These are phyloP conservation scores for Synchiropus splendidus DNA, from an alignment of 2,113 vertebrate genomes.

Conservation along the genomic window DNA sequence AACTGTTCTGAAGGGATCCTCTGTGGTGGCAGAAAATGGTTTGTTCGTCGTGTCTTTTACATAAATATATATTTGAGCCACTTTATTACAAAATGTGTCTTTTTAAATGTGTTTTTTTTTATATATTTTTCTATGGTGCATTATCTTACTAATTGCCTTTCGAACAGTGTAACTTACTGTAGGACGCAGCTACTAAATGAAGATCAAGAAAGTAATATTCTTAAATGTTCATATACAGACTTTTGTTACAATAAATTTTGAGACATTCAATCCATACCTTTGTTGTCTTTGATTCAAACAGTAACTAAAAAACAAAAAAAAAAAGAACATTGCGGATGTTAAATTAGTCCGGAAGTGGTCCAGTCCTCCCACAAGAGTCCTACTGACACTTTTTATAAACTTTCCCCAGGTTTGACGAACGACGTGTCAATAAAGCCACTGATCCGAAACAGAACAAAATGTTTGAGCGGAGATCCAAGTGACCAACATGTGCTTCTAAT, in stretches of 20 bases:
- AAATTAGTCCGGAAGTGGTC: slow-evolving; percentile 5
- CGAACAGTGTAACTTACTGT: slow-evolving; percentile 22
- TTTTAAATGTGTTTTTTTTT: slow-evolving; percentile 11
- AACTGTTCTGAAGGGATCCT: slow-evolving; percentile 27
- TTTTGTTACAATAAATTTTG: too few relatives aligned
- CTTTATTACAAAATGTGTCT: slow-evolving; percentile 53
- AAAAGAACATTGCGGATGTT: too few relatives aligned
- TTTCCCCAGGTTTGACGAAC: slow-evolving; percentile 27
- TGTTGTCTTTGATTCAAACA: too few relatives aligned
- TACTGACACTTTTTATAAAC: slow-evolving; percentile 7
- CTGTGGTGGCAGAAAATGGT: slow-evolving; percentile 15
- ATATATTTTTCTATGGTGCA: slow-evolving; percentile 52
- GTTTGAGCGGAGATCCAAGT: slow-evolving; percentile 13
- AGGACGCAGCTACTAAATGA: slow-evolving; percentile 57
- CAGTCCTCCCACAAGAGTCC: slow-evolving; percentile 3
- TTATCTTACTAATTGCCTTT: slow-evolving; percentile 38
- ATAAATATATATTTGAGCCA: slow-evolving; percentile 52
- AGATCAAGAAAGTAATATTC: too few relatives aligned
- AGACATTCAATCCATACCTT: too few relatives aligned
- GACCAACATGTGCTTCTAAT: slow-evolving; percentile 58
- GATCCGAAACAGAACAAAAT: slow-evolving; percentile 36
- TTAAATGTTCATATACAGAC: too few relatives aligned
- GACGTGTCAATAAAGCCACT: slow-evolving; percentile 31
- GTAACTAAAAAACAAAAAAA: too few relatives aligned
- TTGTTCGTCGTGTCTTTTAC: slow-evolving; percentile 8